Evolutionary conservation across 1,140 invertebrate genomes (phyloP).

Genomic region (Zaprionus lachaisei): DNA sequence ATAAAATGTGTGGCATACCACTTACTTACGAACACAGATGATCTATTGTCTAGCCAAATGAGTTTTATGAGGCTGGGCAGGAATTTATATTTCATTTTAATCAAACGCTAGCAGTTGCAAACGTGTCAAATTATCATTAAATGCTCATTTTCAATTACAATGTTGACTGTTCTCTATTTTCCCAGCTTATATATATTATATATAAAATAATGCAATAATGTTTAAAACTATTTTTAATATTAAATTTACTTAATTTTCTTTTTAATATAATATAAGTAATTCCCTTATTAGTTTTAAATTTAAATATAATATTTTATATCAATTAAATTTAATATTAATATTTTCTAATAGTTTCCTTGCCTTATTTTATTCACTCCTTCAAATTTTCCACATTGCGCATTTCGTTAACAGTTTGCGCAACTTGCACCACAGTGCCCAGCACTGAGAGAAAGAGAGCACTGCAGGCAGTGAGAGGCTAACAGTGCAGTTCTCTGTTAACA

Average conservation of each 20-base stretch:
- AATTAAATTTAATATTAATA: not conserved
- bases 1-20: constrained; percentile 11
- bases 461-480: constrained; percentile 31
- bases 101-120: not conserved
- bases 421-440: constrained; percentile 15
- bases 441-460: constrained; percentile 4
- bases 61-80: not conserved
- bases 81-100: constrained; percentile 5
- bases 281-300: not conserved
- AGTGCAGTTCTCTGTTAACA: constrained; percentile 27
- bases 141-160: not conserved
- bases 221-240: too few relatives aligned
- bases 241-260: too few relatives aligned
- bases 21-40: not conserved
- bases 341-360: not conserved
- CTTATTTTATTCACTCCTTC: not conserved
- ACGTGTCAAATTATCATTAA: not conserved
- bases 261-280: too few relatives aligned
- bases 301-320: not conserved
- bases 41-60: constrained; percentile 3
- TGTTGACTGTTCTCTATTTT: too few relatives aligned
- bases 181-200: too few relatives aligned
- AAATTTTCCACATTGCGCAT: not conserved
- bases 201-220: too few relatives aligned
- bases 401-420: not conserved